Evolutionary conservation across 2,797 vertebrate genomes (phyloP).

Genomic region (Bucorvus abyssinicus): DNA sequence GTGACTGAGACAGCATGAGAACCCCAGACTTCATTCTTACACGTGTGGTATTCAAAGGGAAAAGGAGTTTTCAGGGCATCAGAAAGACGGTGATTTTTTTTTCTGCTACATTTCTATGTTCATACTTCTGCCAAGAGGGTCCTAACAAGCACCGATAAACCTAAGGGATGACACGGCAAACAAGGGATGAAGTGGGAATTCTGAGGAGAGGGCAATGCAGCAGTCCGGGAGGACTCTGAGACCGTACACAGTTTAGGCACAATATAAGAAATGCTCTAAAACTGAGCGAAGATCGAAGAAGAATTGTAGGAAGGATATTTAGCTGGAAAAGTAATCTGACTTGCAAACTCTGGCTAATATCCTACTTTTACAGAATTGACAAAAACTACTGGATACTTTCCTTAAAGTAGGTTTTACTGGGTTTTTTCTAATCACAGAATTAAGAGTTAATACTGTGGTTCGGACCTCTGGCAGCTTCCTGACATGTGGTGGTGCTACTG

Average conservation of each 20-base stretch:
- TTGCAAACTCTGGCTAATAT: not conserved
- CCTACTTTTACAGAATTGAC: not conserved
- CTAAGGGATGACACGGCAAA: not conserved
- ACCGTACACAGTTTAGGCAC: not conserved
- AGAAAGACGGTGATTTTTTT: not conserved
- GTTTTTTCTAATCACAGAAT: not conserved
- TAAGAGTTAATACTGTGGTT: not conserved
- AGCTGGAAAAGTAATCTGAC: not conserved
- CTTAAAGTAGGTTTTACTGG: not conserved
- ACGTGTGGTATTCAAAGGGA: not conserved
- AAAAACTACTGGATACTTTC: not conserved
- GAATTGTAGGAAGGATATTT: not conserved
- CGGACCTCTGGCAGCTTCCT: conserved; percentile 28
- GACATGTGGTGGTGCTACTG: conserved; percentile 62
- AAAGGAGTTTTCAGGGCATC: not conserved
- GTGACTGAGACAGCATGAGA: not conserved
- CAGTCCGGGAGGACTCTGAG: not conserved
- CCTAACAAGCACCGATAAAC: not conserved
- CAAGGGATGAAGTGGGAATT: not conserved
- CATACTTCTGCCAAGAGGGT: not conserved
- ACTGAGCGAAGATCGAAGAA: not conserved
- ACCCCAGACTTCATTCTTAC: not conserved
- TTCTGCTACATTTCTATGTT: not conserved
- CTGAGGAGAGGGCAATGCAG: not conserved
- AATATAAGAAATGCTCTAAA: not conserved